Percentiles rank a stretch among this genome's conserved stretches.
Conservation (phyloP, 2,888 invertebrate genomes). For the Acronicta psi region DNA sequence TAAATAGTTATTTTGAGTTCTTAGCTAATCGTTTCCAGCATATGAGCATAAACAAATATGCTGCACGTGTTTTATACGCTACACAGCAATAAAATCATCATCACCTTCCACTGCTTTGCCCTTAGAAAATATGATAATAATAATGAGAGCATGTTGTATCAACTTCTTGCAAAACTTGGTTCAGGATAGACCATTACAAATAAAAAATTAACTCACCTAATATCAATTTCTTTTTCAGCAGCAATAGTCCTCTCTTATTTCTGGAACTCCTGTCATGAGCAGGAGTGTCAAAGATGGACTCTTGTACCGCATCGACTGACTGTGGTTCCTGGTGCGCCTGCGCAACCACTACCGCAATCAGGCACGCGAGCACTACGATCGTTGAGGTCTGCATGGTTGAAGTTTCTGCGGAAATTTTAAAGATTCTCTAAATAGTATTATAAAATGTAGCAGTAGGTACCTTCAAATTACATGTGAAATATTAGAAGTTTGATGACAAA, state of each 20-base stretch:
- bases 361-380: conserved; percentile 77
- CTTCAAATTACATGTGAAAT: too few species aligned
- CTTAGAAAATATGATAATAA: too few species aligned
- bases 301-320: conserved; percentile 66
- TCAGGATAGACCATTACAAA: background rate
- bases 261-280: conserved; percentile 76
- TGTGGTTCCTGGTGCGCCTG: conserved; percentile 59
- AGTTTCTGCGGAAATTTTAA: conserved; percentile 56
- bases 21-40: too few species aligned
- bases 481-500: too few species aligned
- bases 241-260: conserved; percentile 79
- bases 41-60: too few species aligned
- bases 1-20: background rate
- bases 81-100: too few species aligned
- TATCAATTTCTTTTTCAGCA: conserved; percentile 83
- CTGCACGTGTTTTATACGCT: too few species aligned
- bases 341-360: conserved; percentile 75
- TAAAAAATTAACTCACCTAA: conserved; percentile 72
- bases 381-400: conserved; percentile 81
- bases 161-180: background rate
- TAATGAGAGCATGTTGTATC: too few species aligned
- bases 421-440: background rate
- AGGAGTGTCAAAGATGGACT: conserved; percentile 69
- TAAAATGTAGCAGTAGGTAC: background rate
- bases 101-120: too few species aligned